Base-by-base conservation (phyloP, 2,113 vertebrate genomes). In the Hippocampus comes region DNA sequence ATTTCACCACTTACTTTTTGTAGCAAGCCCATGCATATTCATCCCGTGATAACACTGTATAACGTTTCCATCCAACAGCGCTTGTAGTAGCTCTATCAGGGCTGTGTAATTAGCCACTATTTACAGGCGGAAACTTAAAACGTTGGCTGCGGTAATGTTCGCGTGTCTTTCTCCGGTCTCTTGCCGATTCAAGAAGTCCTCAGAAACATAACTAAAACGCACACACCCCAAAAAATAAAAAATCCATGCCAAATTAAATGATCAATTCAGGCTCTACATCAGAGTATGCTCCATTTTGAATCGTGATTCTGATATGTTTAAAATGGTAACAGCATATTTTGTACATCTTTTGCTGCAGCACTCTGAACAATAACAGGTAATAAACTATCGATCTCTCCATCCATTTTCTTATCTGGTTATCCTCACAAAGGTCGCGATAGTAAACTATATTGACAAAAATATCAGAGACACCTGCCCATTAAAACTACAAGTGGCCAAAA, bases 21-120 rank as follows among this genome's bases (percentile, higher is more conserved):
- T 30, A 57, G 61, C 73, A 80, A 71, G 65, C 71, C 78, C 71
- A 80, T 90, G 70, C 81, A 81, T 86, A 85, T 86, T 77, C 53
- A 85, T 80, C 30, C 67, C 1, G 0, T 48, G 41, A 53, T 80
- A 73, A 74, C 15, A 25, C 25, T 25, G 14, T 75, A 70, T 59
- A 79, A 42, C 77, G 74, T 73, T 82, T 70, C 71, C 55, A 65
- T 83, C 77, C 76, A 76, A 66, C 20, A 60, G 27, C 46, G 56
- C 55, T 71, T 73, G 75, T 79, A 70, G 76, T 48, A 48, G 72
- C 72, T 68, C 64, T 67, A 78, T 63, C 68, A 23, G 74, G 34
- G 65, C 72, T 11, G 64, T 38, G 21, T 34, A 20, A 48, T 81
- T 78, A 74, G 74, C 55, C 15, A n/a, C 69, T 66, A 51, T 74